Percentiles rank a stretch among this genome's conserved stretches.
phyloP scores from a whole-genome alignment of 2,888 invertebrate species.

The Dasypolia templi region DNA sequence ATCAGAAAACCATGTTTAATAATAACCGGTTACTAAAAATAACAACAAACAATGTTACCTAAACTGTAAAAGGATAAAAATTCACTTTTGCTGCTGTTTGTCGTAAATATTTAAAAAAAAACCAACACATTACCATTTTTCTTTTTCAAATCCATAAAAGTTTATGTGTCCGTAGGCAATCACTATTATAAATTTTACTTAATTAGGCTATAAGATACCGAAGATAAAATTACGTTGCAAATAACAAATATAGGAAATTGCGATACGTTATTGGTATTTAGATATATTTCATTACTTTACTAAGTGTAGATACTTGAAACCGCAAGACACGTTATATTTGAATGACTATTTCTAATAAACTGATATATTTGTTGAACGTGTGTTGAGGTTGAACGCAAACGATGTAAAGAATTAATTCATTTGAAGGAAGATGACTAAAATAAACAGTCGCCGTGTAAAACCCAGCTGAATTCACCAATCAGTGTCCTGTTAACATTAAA shows the following conservation, averaged over 20 bases:
- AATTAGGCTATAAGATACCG: constrained; percentile 41
- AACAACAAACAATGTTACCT: constrained; percentile 19
- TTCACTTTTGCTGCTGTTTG: constrained; percentile 26
- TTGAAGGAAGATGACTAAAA: constrained; percentile 54
- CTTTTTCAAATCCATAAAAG: constrained; percentile 57
- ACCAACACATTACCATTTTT: constrained; percentile 54
- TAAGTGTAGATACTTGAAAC: constrained; percentile 28
- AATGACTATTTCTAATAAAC: constrained; percentile 56
- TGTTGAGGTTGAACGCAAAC: constrained; percentile 40
- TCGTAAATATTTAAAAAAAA: constrained; percentile 4
- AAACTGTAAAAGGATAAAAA: constrained; percentile 17
- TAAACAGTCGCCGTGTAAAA: constrained; percentile 51
- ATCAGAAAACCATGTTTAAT: background rate
- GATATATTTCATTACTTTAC: constrained; percentile 47
- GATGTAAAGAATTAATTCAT: constrained; percentile 39
- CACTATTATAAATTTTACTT: constrained; percentile 46
- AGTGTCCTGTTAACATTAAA: constrained; percentile 45
- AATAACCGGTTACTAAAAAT: constrained; percentile 17
- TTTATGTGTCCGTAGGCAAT: constrained; percentile 31
- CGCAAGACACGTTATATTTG: constrained; percentile 62
- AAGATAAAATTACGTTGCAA: constrained; percentile 32
- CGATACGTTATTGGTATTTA: constrained; percentile 10
- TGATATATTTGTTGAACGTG: constrained; percentile 40
- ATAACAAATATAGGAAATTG: constrained; percentile 28
- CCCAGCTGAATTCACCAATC: constrained; percentile 31